Evolutionary conservation across 2,888 invertebrate species (phyloP).

Genomic region (Andrena chrysosceles): DNA sequence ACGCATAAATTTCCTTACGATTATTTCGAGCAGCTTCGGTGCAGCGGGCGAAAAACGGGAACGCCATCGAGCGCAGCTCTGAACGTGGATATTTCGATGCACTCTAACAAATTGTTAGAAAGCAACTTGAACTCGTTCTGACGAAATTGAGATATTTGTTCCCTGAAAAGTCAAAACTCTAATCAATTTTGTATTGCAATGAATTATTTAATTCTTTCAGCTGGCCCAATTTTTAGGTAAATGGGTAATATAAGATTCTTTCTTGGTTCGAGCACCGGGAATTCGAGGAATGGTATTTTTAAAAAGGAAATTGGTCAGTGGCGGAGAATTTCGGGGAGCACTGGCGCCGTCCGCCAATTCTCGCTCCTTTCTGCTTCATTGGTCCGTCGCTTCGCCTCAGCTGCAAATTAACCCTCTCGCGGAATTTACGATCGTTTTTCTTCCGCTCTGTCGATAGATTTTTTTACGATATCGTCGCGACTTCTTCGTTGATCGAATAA

Average conservation of each 20-base stretch:
- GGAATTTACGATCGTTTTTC: conserved; percentile 65
- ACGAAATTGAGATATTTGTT: neutral
- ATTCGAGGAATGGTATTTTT: conserved; percentile 23
- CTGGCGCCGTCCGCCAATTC: conserved; percentile 68
- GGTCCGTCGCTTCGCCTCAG: conserved; percentile 64
- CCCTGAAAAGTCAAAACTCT: neutral
- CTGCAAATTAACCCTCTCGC: conserved; percentile 65
- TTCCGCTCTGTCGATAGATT: conserved; percentile 53
- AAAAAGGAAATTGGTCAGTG: conserved; percentile 14
- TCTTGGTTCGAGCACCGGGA: neutral
- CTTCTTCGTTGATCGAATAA: conserved; percentile 31
- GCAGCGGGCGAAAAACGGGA: conserved; percentile 3
- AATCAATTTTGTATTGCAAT: neutral
- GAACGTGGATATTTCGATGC: neutral
- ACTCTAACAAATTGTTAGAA: conserved; percentile 6
- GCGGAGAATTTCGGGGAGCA: conserved; percentile 22
- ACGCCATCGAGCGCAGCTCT: neutral
- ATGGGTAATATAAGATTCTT: neutral
- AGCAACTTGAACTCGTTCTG: neutral
- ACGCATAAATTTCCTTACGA: conserved; percentile 40
- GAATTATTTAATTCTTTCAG: neutral
- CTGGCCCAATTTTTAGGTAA: neutral
- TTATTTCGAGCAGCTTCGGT: conserved; percentile 31
- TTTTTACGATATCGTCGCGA: conserved; percentile 54
- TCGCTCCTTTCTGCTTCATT: conserved; percentile 66